Percentiles rank a stretch among this genome's conserved stretches.
Evolutionary conservation across 2,113 vertebrate genomes (phyloP).

Genomic region (Rhinichthys klamathensis): DNA sequence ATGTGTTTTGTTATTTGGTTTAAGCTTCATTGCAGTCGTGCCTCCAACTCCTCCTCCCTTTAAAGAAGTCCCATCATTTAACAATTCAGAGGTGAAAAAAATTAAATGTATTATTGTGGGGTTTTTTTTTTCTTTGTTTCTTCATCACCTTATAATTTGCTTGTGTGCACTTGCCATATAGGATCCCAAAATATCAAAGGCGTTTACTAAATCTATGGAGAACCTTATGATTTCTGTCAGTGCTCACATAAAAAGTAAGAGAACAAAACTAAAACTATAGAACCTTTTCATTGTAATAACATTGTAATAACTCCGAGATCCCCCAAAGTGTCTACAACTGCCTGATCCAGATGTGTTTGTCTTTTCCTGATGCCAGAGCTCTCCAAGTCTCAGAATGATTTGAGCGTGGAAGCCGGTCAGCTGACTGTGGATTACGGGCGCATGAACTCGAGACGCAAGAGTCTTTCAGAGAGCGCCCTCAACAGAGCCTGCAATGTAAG

Average conservation of each 20-base stretch:
- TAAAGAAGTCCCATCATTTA: slow-evolving; percentile 61
- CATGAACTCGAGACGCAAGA: slow-evolving; percentile 72
- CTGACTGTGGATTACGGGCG: slow-evolving; percentile 67
- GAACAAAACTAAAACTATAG: neutral
- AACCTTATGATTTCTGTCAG: slow-evolving; percentile 84
- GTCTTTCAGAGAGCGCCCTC: slow-evolving; percentile 72
- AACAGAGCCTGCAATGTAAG: neutral
- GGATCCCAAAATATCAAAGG: slow-evolving; percentile 74
- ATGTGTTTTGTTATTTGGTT: slow-evolving; percentile 37
- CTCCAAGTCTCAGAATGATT: slow-evolving; percentile 88
- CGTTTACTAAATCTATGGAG: slow-evolving; percentile 89
- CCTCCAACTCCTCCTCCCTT: slow-evolving; percentile 91
- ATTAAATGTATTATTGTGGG: too few relatives aligned
- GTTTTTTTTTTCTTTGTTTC: too few relatives aligned
- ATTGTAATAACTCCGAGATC: neutral
- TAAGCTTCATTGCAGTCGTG: slow-evolving; percentile 86
- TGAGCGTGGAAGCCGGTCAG: slow-evolving; percentile 74
- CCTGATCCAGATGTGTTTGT: neutral
- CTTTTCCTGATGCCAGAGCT: slow-evolving; percentile 75
- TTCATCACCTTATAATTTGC: neutral
- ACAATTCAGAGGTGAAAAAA: slow-evolving; percentile 71
- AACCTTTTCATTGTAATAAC: too few relatives aligned
- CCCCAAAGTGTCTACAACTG: neutral
- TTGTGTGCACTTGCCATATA: slow-evolving; percentile 61
- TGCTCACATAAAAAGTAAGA: slow-evolving; percentile 87